phyloP scores from a whole-genome alignment of 2,113 vertebrate species.

The Lophochroa leadbeateri region DNA sequence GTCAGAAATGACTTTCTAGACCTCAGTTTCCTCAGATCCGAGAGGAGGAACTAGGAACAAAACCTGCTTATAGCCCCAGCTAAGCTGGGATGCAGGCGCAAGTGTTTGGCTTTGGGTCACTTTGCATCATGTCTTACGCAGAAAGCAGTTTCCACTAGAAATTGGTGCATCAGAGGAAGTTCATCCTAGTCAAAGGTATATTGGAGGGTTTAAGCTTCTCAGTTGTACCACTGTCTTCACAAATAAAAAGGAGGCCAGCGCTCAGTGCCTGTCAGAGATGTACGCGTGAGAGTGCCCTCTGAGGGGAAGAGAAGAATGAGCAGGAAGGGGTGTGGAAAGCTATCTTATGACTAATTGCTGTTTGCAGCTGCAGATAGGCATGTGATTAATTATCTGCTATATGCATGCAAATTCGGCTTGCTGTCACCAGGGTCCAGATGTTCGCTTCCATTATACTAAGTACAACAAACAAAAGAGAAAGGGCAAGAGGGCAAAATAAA shows the following conservation, averaged over 20 bases:
- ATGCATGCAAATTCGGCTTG: constrained; percentile 41
- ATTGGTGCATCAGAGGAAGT: background rate
- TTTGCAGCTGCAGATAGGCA: constrained; percentile 59
- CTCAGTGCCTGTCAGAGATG: background rate
- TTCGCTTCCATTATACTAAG: constrained; percentile 2
- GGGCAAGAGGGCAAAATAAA: background rate
- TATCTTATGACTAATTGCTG: constrained; percentile 59
- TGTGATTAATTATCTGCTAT: constrained; percentile 61
- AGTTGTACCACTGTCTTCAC: background rate
- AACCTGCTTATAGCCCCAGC: background rate
- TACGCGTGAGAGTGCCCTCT: background rate
- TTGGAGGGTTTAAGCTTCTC: background rate
- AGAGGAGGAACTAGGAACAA: background rate
- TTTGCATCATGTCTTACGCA: background rate
- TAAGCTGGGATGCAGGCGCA: background rate
- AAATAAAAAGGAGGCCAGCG: background rate
- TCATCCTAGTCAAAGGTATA: background rate
- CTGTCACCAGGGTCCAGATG: constrained; percentile 46
- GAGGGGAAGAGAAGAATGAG: background rate
- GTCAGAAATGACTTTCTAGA: background rate
- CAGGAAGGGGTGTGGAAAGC: constrained; percentile 34
- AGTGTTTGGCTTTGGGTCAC: background rate
- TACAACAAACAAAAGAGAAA: background rate
- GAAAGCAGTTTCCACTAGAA: background rate
- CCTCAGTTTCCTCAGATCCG: background rate